Evolutionary conservation across 2,888 invertebrate genomes (phyloP).

Genomic region (Nomada fucata): DNA sequence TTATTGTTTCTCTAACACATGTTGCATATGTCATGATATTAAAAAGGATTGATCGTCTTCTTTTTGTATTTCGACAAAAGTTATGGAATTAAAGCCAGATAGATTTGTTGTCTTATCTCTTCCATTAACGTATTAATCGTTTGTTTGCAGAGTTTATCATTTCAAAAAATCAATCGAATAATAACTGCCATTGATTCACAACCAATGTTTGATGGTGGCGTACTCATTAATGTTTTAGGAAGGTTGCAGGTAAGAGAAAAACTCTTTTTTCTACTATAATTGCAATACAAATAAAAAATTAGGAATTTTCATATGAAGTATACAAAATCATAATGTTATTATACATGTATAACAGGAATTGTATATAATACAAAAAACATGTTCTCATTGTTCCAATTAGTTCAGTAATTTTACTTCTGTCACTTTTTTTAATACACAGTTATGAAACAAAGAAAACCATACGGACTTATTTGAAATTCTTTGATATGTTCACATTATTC

Average conservation of each 20-base stretch:
- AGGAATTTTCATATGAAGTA: conserved; percentile 22
- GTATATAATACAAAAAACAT: neutral
- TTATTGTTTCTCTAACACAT: neutral
- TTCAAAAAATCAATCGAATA: conserved; percentile 96
- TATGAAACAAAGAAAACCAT: conserved; percentile 7
- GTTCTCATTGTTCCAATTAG: conserved; percentile 64
- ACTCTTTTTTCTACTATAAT: conserved; percentile 41
- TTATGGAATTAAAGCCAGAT: neutral
- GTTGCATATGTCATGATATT: neutral
- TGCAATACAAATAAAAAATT: conserved; percentile 2
- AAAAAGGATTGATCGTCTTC: neutral
- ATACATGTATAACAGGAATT: neutral
- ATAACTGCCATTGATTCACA: conserved; percentile 98
- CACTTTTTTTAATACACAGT: conserved; percentile 3
- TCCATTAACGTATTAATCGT: conserved; percentile 3
- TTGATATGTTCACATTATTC: conserved; percentile 9
- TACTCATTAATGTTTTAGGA: conserved; percentile 97
- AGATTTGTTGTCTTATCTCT: neutral
- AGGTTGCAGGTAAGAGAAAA: conserved; percentile 93
- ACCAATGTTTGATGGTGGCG: conserved; percentile 99
- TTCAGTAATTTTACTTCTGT: conserved; percentile 68
- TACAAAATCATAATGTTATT: conserved; percentile 26
- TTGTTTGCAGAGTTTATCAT: conserved; percentile 91
- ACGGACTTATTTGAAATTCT: conserved; percentile 19
- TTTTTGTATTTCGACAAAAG: neutral